Conservation (phyloP, 2,797 vertebrate species). For the Mormyrus hasselquistii region DNA sequence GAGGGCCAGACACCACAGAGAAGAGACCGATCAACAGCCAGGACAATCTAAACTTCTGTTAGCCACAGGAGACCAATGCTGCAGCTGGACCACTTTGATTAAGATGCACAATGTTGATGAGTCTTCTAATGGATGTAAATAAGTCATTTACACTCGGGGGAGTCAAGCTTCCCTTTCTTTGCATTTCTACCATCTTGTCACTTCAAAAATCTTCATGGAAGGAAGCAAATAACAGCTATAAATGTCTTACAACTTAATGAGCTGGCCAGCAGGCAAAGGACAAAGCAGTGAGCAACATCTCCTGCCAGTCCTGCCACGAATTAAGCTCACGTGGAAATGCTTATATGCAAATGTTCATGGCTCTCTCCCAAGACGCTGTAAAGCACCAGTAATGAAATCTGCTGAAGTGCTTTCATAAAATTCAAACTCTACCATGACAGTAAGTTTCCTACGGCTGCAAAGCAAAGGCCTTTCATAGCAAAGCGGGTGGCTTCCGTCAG, state of each 20-base stretch:
- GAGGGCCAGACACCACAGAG: not conserved
- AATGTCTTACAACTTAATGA: not conserved
- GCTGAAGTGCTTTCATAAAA: not conserved
- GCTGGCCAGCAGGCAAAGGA: not conserved
- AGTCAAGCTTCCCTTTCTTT: not conserved
- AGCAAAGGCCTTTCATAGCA: not conserved
- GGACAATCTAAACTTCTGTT: not conserved
- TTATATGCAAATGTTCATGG: not conserved
- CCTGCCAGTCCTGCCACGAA: not conserved
- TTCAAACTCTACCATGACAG: not conserved
- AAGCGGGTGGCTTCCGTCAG: not conserved
- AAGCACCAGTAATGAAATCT: not conserved
- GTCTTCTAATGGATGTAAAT: not conserved
- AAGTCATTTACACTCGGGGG: not conserved
- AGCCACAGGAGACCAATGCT: not conserved
- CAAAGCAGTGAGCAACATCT: not conserved
- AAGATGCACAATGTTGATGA: not conserved
- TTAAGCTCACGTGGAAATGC: not conserved
- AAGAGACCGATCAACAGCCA: not conserved
- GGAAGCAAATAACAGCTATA: not conserved
- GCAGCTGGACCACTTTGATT: not conserved
- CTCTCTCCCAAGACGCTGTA: not conserved
- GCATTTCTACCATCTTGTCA: not conserved
- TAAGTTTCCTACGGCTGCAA: not conserved
- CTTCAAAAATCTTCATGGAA: conserved; percentile 12